Evolutionary conservation across 2,888 invertebrate species (phyloP).

Genomic region (Cacoxenus indagator): DNA sequence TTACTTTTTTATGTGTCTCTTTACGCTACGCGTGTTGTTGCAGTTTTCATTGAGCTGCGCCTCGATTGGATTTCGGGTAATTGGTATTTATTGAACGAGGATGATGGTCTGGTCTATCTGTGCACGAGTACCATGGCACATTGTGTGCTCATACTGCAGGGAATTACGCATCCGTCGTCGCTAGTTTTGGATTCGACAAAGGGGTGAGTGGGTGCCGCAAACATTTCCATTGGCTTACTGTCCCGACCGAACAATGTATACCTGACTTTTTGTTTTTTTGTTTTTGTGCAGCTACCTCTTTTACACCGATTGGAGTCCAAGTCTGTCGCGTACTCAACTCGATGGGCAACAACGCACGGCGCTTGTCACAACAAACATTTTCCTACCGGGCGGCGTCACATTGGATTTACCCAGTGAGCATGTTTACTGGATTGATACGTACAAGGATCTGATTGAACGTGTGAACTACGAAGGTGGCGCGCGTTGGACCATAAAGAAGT

Average conservation of each 20-base stretch:
- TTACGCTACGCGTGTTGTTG: slow-evolving; percentile 39
- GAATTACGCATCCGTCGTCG: slow-evolving; percentile 78
- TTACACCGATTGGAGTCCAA: slow-evolving; percentile 81
- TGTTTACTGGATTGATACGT: slow-evolving; percentile 86
- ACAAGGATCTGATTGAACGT: slow-evolving; percentile 83
- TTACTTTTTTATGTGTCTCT: slow-evolving; percentile 7
- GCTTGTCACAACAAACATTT: slow-evolving; percentile 79
- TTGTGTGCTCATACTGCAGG: slow-evolving; percentile 81
- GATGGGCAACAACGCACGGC: slow-evolving; percentile 76
- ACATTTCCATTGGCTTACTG: background rate
- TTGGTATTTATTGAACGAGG: slow-evolving; percentile 86
- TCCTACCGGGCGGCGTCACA: slow-evolving; percentile 82
- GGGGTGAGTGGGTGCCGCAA: slow-evolving; percentile 71
- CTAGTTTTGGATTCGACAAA: slow-evolving; percentile 84
- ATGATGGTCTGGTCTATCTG: slow-evolving; percentile 79
- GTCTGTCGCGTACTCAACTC: slow-evolving; percentile 76
- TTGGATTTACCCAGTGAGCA: slow-evolving; percentile 80
- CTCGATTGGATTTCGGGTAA: slow-evolving; percentile 89
- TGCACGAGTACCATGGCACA: slow-evolving; percentile 76
- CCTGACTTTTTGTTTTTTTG: background rate
- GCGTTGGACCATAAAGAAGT: slow-evolving; percentile 71
- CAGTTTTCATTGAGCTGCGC: slow-evolving; percentile 82
- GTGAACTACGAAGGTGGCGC: slow-evolving; percentile 82
- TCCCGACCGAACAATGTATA: background rate
- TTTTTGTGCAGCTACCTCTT: slow-evolving; percentile 76